Base-by-base conservation (phyloP, 2,113 vertebrate species). In the Trematomus loennbergii region DNA sequence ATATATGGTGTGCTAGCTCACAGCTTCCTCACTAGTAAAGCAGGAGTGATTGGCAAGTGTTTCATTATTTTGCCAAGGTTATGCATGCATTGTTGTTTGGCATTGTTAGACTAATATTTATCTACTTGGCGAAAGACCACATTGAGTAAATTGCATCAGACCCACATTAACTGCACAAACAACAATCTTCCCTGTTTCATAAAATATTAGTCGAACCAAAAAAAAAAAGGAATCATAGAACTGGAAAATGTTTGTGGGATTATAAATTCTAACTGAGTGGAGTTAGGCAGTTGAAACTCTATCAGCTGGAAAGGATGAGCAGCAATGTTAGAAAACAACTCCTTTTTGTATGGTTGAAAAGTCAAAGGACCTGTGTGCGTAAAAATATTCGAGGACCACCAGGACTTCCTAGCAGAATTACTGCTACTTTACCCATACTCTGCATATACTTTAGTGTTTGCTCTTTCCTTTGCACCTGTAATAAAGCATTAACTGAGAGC, bases 11-110 rank as follows among this genome's bases (percentile, higher is more conserved):
- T 22, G 10, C 43, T 43, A n/a, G 10, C 46, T 81, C 17, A 78
- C 69, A 72, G 71, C 70, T 65, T 68, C 66, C 66, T 70, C 12
- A 58, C 52, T 18, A 76, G 49, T 18, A 69, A 67, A 75, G 10
- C 40, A 40, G 1, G 20, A 48, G 13, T 22, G 40, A 68, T 49
- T 67, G 22, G 49, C 22, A 67, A 80, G 9, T 4, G n/a, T 45
- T 64, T 63, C 22, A 72, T 43, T 53, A 17, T 71, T 84, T 59
- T 78, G 3, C 15, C 22, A 54, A 46, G 66, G 73, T 77, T 49
- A 53, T 73, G 61, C 45, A 49, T 54, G 50, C 53, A 29, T 15
- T 43, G 12, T 55, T 74, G 12, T 49, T 25, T 67, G 61, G 20
- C 17, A 15, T 7, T 58, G 54, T 20, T 11, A 48, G 53, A 66